phyloP scores from a whole-genome alignment of 2,888 invertebrate genomes.

The Aphidoletes aphidimyza region DNA sequence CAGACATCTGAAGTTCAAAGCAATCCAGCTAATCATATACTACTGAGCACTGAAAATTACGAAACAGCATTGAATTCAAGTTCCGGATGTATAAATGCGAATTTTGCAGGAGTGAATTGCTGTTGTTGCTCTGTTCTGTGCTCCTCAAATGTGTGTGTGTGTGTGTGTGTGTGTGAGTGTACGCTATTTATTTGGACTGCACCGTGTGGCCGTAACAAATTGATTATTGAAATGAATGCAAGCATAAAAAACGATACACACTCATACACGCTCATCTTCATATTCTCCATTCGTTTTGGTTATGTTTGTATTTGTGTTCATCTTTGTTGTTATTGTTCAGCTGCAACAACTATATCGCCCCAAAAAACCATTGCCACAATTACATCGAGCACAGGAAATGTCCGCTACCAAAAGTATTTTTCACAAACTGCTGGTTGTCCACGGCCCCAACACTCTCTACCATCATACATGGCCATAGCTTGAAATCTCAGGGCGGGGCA shows the following conservation, averaged over 20 bases:
- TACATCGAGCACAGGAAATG: neutral
- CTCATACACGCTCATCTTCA: neutral
- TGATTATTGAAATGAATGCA: constrained; percentile 46
- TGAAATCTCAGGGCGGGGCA: too few species aligned
- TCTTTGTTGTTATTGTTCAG: neutral
- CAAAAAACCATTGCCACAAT: neutral
- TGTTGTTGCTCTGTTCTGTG: neutral
- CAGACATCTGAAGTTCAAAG: neutral
- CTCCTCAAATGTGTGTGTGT: constrained; percentile 18
- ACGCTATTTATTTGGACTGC: constrained; percentile 36
- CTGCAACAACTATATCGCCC: neutral
- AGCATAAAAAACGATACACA: constrained; percentile 18
- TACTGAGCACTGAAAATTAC: neutral
- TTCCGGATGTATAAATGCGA: neutral
- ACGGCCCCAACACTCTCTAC: too few species aligned
- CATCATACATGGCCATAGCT: too few species aligned
- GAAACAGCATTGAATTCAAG: constrained; percentile 16
- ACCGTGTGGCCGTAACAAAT: constrained; percentile 46
- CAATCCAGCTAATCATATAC: constrained; percentile 23
- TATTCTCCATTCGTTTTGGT: too few species aligned
- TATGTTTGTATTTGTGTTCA: neutral
- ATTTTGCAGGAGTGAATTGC: neutral
- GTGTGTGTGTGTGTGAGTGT: too few species aligned
- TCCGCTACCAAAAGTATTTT: too few species aligned
- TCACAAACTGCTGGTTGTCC: too few species aligned